These are phyloP conservation scores for Parapsyche elsis DNA, from an alignment of 1,140 invertebrate species.

Conservation along the genomic window DNA sequence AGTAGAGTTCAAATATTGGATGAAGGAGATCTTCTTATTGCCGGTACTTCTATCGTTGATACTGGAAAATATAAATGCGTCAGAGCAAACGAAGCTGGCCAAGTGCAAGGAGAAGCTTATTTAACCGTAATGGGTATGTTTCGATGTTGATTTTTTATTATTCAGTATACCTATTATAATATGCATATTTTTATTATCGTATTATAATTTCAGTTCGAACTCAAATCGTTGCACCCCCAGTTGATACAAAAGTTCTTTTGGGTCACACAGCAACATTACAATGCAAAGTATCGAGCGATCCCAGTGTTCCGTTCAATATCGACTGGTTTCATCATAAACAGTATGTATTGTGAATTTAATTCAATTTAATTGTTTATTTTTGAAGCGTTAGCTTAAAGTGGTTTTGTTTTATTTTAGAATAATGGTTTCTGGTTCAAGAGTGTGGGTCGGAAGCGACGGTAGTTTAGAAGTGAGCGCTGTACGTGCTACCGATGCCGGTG, in stretches of 20 bases:
- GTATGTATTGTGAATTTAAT: conserved; percentile 65
- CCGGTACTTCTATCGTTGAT: conserved; percentile 84
- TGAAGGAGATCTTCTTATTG: conserved; percentile 86
- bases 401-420: conserved; percentile 62
- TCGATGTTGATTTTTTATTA: conserved; percentile 52
- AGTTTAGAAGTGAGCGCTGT: conserved; percentile 85
- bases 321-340: conserved; percentile 92
- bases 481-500: conserved; percentile 83
- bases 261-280: conserved; percentile 91
- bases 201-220: conserved; percentile 83
- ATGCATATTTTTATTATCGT: not conserved
- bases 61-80: conserved; percentile 91
- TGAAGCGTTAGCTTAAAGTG: not conserved
- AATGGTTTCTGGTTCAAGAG: conserved; percentile 75
- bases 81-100: conserved; percentile 88
- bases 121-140: conserved; percentile 83
- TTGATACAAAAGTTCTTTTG: conserved; percentile 87
- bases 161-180: conserved; percentile 13
- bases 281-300: conserved; percentile 94
- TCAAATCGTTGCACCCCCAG: conserved; percentile 91
- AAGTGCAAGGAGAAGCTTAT: conserved; percentile 82
- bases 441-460: conserved; percentile 79
- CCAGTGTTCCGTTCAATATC: conserved; percentile 88
- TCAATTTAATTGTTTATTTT: not conserved
- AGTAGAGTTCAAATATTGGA: conserved; percentile 86